Evolutionary conservation across 2,888 invertebrate genomes (phyloP), one percentile per base, ranked within the genome.

Genomic region (Trimorus sp.): DNA sequence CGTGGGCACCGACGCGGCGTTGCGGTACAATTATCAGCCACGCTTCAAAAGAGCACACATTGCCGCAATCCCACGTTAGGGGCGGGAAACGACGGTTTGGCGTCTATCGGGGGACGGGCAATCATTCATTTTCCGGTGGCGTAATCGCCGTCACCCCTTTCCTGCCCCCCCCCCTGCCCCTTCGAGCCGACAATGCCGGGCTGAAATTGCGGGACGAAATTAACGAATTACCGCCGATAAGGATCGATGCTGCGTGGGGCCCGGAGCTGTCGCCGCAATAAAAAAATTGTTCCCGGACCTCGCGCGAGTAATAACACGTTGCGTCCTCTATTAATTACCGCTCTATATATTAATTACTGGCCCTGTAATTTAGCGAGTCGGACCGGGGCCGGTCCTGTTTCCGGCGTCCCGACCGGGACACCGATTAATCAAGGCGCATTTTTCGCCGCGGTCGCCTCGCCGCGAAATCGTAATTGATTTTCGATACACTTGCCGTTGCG

Each of bases 291-390:
- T 26, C 40, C 40, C 56, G 26, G 40, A 45, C 81, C 73, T 56
- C 66, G 37, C 53, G 71, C 59, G 14, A 16, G 82, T 90, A 90
- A 90, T 90, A 88, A 90, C 85, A 90, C 85, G 89, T 88, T 90
- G 83, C 86, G 76, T 83, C 60, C 89, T 89, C 89, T 90, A 90
- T 90, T 90, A 90, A 90, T 90, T 90, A 90, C 88, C 87, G 87
- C 86, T 88, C 89, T 88, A 89, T 90, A 89, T 89, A 90, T 89
- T 90, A 90, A 90, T 90, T 90, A 90, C 87, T 75, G 84, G 86
- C 88, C 89, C 90, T 90, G 87, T 90, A 90, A 90, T 90, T 87
- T 86, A 73, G 54, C 49, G 76, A 79, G 84, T 77, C 84, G 85
- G 84, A 88, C 88, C 88, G 87, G 86, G 87, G 84, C 38, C 53